A percentile compares a stretch with the other conserved stretches of the same genome.
Conservation (phyloP, 2,888 invertebrate genomes). For the Drosophila vallismaia region DNA sequence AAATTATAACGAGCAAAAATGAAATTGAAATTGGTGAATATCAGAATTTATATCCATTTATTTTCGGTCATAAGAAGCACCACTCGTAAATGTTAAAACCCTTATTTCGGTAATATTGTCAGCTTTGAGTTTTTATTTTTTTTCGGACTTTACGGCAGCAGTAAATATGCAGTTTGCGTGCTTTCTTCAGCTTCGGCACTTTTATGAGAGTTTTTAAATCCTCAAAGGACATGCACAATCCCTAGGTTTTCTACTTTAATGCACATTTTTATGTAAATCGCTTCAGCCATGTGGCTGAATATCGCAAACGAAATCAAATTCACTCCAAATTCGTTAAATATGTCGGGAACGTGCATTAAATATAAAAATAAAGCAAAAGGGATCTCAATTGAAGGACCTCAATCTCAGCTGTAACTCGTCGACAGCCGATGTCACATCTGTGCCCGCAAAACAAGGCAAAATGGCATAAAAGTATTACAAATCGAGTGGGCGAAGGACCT, state of each 20-base stretch:
- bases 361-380: slow-evolving; percentile 4
- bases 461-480: not conserved
- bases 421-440: slow-evolving; percentile 14
- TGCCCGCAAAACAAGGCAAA: not conserved
- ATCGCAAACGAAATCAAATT: not conserved
- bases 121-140: slow-evolving; percentile 44
- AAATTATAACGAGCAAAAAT: not conserved
- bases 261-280: slow-evolving; percentile 39
- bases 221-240: slow-evolving; percentile 24
- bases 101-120: slow-evolving; percentile 15
- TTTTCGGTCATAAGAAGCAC: slow-evolving; percentile 1
- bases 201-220: slow-evolving; percentile 36
- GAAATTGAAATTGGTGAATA: not conserved
- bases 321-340: slow-evolving; percentile 34
- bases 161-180: slow-evolving; percentile 33
- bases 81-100: slow-evolving; percentile 16
- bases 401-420: slow-evolving; percentile 1
- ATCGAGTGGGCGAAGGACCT: not conserved
- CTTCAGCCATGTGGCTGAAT: slow-evolving; percentile 13
- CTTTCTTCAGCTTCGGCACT: slow-evolving; percentile 2
- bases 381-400: slow-evolving; percentile 2
- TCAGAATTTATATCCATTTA: slow-evolving; percentile 12
- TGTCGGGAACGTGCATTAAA: slow-evolving; percentile 48
- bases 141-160: slow-evolving; percentile 51
- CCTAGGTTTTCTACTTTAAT: slow-evolving; percentile 17